These are phyloP conservation scores for Acanthococcus lagerstroemiae DNA, from an alignment of 2,888 invertebrate genomes.

Conservation along the genomic window DNA sequence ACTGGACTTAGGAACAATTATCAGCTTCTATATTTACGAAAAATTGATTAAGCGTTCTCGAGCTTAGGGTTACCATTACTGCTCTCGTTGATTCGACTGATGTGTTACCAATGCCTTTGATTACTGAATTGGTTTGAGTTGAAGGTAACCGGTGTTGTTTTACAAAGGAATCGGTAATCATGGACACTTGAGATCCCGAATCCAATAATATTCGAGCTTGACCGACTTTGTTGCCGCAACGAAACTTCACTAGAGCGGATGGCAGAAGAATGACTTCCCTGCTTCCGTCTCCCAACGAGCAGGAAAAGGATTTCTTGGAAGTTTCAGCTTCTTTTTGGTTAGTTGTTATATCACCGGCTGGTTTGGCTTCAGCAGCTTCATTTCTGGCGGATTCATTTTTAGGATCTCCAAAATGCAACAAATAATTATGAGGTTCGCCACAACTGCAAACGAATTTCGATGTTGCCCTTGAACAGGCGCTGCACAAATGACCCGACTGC, in stretches of 20 bases:
- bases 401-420: constrained; percentile 11
- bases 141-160: neutral
- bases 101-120: neutral
- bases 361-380: no score
- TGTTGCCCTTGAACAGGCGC: neutral
- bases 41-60: no score
- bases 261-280: neutral
- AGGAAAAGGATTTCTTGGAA: no score
- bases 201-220: neutral
- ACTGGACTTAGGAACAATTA: no score
- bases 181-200: neutral
- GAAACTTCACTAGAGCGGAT: neutral
- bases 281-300: no score
- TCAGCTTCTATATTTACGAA: no score
- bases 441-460: constrained; percentile 5
- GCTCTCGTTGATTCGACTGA: no score
- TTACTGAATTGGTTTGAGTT: neutral
- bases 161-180: neutral
- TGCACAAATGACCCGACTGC: neutral
- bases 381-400: no score
- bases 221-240: neutral
- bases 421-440: neutral
- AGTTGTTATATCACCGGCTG: no score
- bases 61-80: no score
- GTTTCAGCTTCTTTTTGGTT: no score